Evolutionary conservation across 2,888 invertebrate genomes (phyloP), one percentile per base, ranked within the genome.

Genomic region (Timandra comae): DNA sequence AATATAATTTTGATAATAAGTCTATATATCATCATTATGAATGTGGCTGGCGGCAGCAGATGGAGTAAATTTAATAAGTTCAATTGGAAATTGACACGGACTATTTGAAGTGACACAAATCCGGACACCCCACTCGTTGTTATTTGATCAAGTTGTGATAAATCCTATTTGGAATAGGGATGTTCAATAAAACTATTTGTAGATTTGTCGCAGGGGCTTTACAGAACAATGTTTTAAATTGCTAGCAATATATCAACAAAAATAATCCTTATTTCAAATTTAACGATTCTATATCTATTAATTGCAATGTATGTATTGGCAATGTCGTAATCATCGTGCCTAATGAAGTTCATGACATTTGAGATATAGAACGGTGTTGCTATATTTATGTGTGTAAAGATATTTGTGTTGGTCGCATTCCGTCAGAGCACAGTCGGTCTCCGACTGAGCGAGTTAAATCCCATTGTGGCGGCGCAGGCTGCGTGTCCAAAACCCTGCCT

Each of bases 31-130:
- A 71, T 67, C 46, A 48, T 77, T 65, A 63, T 9, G 11, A 24
- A 10, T 10, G 11, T 16, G 6, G 16, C 46, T 44, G 43, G 49
- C 43, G 54, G 54, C 50, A 54, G 55, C 58, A 52, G 61, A 59
- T 62, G 56, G 43, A 61, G 56, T 67, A 66, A 67, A 73, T 74
- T 70, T 69, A 76, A 76, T 76, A 74, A 73, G 77, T 75, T 75
- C 78, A 82, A 80, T 75, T 77, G 71, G 58, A 59, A 66, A 62
- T 75, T 77, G 79, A 78, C 81, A 69, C 63, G 67, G 59, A 45
- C 65, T 58, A 70, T 68, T 72, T 64, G 48, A 41, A 59, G 48
- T 55, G 62, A 56, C 60, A 63, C 54, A 70, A 74, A 74, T 78
- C 70, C 63, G 46, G 52, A 53, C 49, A 49, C 56, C 55, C 57